Base-by-base conservation (phyloP, 1,140 invertebrate genomes). In the Bombyx mori region DNA sequence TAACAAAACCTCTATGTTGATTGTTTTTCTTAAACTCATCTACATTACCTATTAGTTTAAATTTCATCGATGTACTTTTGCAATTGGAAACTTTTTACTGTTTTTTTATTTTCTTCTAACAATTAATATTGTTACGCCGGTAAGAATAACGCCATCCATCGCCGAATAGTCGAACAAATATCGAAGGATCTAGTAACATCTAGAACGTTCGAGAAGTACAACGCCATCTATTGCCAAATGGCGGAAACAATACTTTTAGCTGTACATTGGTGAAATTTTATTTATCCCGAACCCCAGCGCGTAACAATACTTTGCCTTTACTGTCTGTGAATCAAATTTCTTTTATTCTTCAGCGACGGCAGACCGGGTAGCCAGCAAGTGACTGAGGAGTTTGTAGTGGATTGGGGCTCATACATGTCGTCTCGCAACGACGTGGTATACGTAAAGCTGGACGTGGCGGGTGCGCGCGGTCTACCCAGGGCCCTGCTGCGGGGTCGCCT, bases 341-440 rank as follows among this genome's bases (percentile, higher is more conserved):
- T 49, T 12, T 46, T 4, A 56, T 86, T 53, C 7, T 90, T 18
- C 82, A 96, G 95, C 47, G 97, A 98, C 84, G 97, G 95, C 44
- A 92, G 95, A 42, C 97, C 97, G 8, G 96, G 96, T 10, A 94
- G 93, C 60, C 95, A 96, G 73, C 91, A 93, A 44, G 95, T 97
- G 43, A 95, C 94, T 0, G 94, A 97, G 60, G 91, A 94, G 76
- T 98, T 96, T 86, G 79, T 89, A 45, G 90, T 98, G 61, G 94
- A 96, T 75, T 98, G 96, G 96, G 94, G 94, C 9, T 96, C 95
- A 2, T 98, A 98, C 82, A 94, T 98, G 92, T 95, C 96, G 48
- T 97, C 95, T 60, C 92, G 94, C 58, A 95, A 95, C 72, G 95
- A 97, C 83, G 93, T 97, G 56, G 95, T 99, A 35, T 96, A 96